Evolutionary conservation across 1,140 invertebrate genomes (phyloP).

Genomic region (Diachasma alloeum): DNA sequence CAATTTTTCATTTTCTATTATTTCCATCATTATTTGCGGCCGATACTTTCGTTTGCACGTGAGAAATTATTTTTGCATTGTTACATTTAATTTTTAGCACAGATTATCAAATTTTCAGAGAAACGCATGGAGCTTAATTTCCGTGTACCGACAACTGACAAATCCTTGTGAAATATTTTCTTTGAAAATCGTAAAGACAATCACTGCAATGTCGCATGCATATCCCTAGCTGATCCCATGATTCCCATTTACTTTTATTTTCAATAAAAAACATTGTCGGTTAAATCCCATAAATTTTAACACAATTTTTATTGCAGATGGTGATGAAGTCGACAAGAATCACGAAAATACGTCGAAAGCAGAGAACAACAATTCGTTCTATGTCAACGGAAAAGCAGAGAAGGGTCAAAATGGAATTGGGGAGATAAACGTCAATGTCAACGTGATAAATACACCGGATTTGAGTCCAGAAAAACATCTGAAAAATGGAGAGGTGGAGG

Average conservation of each 20-base stretch:
- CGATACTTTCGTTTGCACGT: background rate
- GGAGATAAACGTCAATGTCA: slow-evolving; percentile 38
- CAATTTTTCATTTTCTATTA: background rate
- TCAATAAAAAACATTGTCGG: background rate
- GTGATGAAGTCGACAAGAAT: slow-evolving; percentile 33
- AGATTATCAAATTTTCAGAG: background rate
- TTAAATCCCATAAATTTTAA: background rate
- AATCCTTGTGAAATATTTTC: background rate
- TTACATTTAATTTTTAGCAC: background rate
- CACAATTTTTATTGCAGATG: slow-evolving; percentile 47
- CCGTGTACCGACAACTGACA: background rate
- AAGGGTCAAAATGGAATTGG: slow-evolving; percentile 44
- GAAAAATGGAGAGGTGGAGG: slow-evolving; percentile 51
- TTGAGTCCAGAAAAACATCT: slow-evolving; percentile 50
- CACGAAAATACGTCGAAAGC: slow-evolving; percentile 35
- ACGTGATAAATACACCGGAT: slow-evolving; percentile 48
- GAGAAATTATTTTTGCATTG: background rate
- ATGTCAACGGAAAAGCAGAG: slow-evolving; percentile 40
- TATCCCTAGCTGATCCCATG: background rate
- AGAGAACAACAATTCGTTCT: slow-evolving; percentile 60
- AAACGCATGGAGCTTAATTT: background rate
- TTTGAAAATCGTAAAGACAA: background rate
- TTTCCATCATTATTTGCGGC: background rate
- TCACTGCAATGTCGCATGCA: slow-evolving; percentile 20
- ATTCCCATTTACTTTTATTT: slow-evolving; percentile 12